Conservation (phyloP, 2,797 vertebrate genomes). For the Danionella dracula region DNA sequence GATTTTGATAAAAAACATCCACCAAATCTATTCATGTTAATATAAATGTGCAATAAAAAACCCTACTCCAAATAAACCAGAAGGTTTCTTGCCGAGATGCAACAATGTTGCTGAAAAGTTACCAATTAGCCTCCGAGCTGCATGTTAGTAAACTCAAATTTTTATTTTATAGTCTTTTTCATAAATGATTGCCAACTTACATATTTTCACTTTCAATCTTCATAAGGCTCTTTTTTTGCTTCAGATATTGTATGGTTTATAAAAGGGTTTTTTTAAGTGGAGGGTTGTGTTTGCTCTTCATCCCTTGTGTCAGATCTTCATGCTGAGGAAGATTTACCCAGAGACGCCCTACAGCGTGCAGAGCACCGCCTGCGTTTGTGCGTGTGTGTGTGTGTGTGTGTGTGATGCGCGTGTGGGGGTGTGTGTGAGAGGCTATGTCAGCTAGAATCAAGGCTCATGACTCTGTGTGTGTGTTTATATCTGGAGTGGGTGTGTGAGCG, state of each 20-base stretch:
- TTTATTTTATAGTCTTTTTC: no score
- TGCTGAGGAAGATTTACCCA: slow-evolving; percentile 15
- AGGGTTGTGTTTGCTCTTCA: neutral
- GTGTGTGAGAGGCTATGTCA: slow-evolving; percentile 7
- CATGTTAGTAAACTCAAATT: no score
- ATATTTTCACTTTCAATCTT: no score
- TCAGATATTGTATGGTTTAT: neutral
- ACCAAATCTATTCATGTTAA: no score
- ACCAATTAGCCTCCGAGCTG: no score
- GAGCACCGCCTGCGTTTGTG: slow-evolving; percentile 6
- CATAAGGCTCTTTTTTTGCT: no score
- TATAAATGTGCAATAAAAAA: no score
- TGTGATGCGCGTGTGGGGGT: neutral
- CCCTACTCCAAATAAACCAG: no score
- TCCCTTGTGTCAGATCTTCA: slow-evolving; percentile 16
- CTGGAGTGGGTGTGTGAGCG: neutral
- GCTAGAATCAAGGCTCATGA: slow-evolving; percentile 6
- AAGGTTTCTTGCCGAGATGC: no score
- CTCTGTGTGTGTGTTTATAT: neutral
- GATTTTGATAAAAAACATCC: no score
- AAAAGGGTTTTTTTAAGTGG: neutral
- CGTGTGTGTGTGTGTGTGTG: slow-evolving; percentile 3
- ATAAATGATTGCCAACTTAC: no score
- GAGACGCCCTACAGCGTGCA: slow-evolving; percentile 19
- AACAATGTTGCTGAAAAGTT: no score